These are phyloP conservation scores for Cepphus grylle DNA, from an alignment of 2,113 vertebrate species.

Conservation along the genomic window DNA sequence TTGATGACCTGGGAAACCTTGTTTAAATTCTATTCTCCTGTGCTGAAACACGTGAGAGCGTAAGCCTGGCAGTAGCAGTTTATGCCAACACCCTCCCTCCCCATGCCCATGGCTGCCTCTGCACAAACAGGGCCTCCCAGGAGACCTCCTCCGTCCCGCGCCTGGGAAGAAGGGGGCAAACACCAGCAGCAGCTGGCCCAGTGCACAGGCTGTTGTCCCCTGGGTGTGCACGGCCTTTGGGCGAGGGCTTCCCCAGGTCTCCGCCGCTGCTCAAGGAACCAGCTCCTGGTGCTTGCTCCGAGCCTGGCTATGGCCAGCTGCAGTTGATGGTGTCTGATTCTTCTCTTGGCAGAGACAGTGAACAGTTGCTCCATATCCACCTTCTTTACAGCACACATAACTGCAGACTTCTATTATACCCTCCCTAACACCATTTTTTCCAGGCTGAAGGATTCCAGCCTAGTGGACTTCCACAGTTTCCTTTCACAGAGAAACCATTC, in stretches of 20 bases:
- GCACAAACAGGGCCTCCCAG: not conserved
- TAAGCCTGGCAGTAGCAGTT: not conserved
- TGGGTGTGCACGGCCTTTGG: fast-evolving
- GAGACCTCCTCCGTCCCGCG: not conserved
- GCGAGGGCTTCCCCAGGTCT: not conserved
- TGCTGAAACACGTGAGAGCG: not conserved
- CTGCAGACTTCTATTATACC: not conserved
- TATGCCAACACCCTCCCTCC: not conserved
- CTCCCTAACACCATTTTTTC: not conserved
- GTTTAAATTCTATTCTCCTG: not conserved
- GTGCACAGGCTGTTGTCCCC: not conserved
- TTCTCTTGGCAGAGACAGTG: not conserved
- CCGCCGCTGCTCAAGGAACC: not conserved
- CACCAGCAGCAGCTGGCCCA: not conserved
- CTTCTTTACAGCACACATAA: not conserved
- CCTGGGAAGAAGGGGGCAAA: not conserved
- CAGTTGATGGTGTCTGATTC: not conserved
- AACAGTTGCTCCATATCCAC: not conserved
- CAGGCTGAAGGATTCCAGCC: not conserved
- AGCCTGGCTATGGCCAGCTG: not conserved
- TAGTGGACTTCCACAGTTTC: not conserved
- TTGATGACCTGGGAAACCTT: not conserved
- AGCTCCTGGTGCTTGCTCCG: not conserved
- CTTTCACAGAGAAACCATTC: not conserved
- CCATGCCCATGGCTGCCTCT: not conserved